phyloP scores from a whole-genome alignment of 2,113 vertebrate species.

The Isurus oxyrinchus region DNA sequence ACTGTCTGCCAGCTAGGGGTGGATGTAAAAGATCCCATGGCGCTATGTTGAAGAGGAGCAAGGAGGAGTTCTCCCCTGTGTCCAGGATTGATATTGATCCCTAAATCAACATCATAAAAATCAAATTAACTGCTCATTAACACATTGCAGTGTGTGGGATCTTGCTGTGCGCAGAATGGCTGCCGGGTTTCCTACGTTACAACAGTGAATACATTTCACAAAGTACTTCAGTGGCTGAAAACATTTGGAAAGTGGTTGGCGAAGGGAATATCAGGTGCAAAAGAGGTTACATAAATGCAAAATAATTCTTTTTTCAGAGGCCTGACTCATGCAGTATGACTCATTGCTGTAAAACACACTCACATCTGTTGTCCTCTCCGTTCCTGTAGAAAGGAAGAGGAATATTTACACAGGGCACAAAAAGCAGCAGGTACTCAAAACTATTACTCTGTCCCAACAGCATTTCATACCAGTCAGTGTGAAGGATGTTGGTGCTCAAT shows the following conservation, averaged over 20 bases:
- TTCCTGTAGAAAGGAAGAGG: neutral
- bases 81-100: neutral
- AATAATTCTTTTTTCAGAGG: neutral
- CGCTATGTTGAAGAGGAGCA: no score
- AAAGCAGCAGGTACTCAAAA: no score
- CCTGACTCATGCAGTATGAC: fast-evolving
- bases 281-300: neutral
- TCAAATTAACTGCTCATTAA: neutral
- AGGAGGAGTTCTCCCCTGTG: neutral
- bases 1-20: no score
- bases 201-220: neutral
- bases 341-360: neutral
- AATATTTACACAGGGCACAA: neutral
- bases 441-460: no score
- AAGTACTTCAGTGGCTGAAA: neutral
- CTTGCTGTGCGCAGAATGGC: neutral
- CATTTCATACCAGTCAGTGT: neutral
- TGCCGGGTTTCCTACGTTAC: no score
- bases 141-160: neutral
- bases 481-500: neutral
- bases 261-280: neutral
- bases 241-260: neutral
- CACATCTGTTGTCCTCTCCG: fast-evolving
- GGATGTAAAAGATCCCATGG: neutral
- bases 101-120: neutral